These are phyloP conservation scores for Gymnocephalus cernua DNA, from an alignment of 2,113 vertebrate genomes.

Conservation along the genomic window DNA sequence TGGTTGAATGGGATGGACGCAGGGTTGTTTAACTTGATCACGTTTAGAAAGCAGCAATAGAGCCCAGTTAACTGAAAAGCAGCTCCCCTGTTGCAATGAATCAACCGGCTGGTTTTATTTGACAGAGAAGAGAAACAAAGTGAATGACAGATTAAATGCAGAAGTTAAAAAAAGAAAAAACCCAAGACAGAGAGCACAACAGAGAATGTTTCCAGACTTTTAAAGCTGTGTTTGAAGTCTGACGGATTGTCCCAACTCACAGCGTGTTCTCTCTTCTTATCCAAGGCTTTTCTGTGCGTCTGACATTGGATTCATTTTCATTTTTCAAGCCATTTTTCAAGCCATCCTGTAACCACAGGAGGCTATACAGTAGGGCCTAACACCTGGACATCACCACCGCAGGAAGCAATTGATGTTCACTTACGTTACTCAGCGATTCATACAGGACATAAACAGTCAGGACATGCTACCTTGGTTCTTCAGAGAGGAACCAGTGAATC, in stretches of 20 bases:
- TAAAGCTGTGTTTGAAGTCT: slow-evolving; percentile 13
- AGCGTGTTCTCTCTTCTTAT: slow-evolving; percentile 16
- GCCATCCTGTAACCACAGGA: not conserved
- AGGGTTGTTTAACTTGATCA: slow-evolving; percentile 57
- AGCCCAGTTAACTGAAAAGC: slow-evolving; percentile 32
- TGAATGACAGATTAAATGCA: slow-evolving; percentile 27
- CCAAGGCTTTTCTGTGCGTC: not conserved
- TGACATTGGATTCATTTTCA: slow-evolving; percentile 16
- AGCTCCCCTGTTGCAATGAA: slow-evolving; percentile 30
- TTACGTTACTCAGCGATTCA: no score
- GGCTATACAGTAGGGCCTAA: no score
- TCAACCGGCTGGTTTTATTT: slow-evolving; percentile 32
- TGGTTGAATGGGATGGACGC: slow-evolving; percentile 55
- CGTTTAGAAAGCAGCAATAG: slow-evolving; percentile 33
- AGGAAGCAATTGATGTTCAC: not conserved
- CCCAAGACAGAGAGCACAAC: slow-evolving; percentile 15
- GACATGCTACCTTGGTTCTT: no score
- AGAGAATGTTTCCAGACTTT: slow-evolving; percentile 19
- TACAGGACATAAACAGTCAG: no score
- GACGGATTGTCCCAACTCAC: slow-evolving; percentile 5
- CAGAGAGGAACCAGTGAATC: no score
- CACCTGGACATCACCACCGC: not conserved
- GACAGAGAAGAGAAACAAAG: slow-evolving; percentile 8
- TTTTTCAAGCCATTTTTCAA: slow-evolving; percentile 22
- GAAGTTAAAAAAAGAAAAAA: slow-evolving; percentile 1